Base-by-base conservation (phyloP, 2,797 vertebrate genomes). In the Oreochromis grahami region DNA sequence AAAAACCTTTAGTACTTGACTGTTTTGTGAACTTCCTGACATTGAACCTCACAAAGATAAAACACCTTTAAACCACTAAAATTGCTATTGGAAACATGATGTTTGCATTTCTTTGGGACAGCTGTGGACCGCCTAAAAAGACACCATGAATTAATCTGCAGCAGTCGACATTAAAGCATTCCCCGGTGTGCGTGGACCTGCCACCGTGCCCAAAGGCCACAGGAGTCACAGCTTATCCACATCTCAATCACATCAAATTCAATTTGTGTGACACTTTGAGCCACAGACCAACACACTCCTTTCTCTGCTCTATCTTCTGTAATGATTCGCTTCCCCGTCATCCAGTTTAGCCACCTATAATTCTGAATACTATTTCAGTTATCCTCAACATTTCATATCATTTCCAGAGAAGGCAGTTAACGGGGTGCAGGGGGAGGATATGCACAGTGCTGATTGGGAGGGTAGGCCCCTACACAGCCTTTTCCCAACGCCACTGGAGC, bases 231-330 rank as follows among this genome's bases (percentile, higher is more conserved):
- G 58, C 53, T 63, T 79, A 24, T n/a, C 34, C 51, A 52, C 12
- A 80, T 88, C 70, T 60, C 41, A 78, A 7, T 78, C 48, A 50
- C 52, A 85, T 76, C 19, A 82, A 21, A 79, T 82, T 81, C 38
- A 86, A 36, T 79, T 51, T 43, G 29, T 53, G 81, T 60, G 86
- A 77, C 83, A 83, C 58, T 85, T 52, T 83, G 84, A 93, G 82
- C 17, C 80, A 84, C 72, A 77, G 81, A 63, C 82, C 45, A 24
- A 7, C 74, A 78, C 65, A 79, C 79, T 72, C 72, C 4, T 43
- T 55, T 83, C 70, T 70, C 84, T 88, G 87, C 88, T 83, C 8
- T 24, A 43, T 86, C 84, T 81, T 34, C 78, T 2, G 21, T 80
- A 55, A 83, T 82, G 68, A 91, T 24, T 79, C 34, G 32, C 13